Conservation (phyloP, 2,888 invertebrate genomes). For the Exephanes ischioxanthus region DNA sequence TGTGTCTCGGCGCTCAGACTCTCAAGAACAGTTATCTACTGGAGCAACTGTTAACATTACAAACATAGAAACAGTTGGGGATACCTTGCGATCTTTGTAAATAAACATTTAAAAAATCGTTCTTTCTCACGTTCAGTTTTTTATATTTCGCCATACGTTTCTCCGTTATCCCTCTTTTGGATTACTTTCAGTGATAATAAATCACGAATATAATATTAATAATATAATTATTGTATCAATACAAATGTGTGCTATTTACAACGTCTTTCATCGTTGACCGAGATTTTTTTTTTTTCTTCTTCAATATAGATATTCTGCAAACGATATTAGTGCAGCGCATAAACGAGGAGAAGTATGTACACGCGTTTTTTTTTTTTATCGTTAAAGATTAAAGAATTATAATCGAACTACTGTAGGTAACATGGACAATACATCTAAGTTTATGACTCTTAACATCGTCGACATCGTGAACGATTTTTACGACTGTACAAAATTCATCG, state of each 20-base stretch:
- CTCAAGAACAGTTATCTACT: slow-evolving; percentile 47
- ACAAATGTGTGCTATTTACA: slow-evolving; percentile 73
- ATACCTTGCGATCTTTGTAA: not conserved
- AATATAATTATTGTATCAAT: slow-evolving; percentile 66
- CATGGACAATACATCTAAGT: slow-evolving; percentile 70
- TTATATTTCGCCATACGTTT: slow-evolving; percentile 57
- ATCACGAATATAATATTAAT: slow-evolving; percentile 62
- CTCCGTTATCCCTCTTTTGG: slow-evolving; percentile 26
- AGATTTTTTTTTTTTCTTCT: slow-evolving; percentile 31
- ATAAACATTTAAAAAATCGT: not conserved
- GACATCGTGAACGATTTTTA: slow-evolving; percentile 39
- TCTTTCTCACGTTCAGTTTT: not conserved
- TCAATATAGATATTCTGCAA: slow-evolving; percentile 71
- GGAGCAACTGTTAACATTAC: slow-evolving; percentile 59
- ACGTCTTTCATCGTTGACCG: slow-evolving; percentile 64
- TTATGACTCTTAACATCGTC: slow-evolving; percentile 55
- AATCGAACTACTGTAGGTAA: slow-evolving; percentile 66
- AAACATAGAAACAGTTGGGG: not conserved
- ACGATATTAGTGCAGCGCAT: slow-evolving; percentile 68
- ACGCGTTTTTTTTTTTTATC: slow-evolving; percentile 64
- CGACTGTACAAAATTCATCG: slow-evolving; percentile 57
- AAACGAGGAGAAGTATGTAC: slow-evolving; percentile 73
- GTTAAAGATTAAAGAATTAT: slow-evolving; percentile 61
- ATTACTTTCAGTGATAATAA: slow-evolving; percentile 58
- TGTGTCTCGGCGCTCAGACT: slow-evolving; percentile 53